These are phyloP conservation scores for Hymenopus coronatus DNA, from an alignment of 2,888 invertebrate species.

Conservation along the genomic window DNA sequence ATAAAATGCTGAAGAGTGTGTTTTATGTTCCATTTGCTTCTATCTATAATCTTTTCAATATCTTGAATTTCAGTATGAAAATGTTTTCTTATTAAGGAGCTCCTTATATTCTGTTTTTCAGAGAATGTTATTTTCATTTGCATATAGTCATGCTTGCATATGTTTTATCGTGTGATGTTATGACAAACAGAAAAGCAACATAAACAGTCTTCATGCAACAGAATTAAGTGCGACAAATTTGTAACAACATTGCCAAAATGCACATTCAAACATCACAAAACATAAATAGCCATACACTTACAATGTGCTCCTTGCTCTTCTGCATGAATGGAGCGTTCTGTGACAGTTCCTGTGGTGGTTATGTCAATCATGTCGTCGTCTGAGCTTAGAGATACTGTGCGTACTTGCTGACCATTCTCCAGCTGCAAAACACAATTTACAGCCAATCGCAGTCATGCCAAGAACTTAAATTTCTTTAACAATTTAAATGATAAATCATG, in stretches of 20 bases:
- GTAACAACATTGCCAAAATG: neutral
- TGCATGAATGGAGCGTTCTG: conserved; percentile 40
- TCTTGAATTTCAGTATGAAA: no score
- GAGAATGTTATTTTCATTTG: no score
- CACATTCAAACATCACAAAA: neutral
- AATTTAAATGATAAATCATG: no score
- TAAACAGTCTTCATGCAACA: neutral
- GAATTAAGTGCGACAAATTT: neutral
- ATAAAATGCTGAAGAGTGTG: no score
- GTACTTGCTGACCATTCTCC: conserved; percentile 34
- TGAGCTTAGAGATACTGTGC: conserved; percentile 46
- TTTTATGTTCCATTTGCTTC: no score
- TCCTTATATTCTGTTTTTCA: no score
- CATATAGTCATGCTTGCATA: neutral
- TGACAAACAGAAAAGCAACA: neutral
- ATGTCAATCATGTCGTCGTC: conserved; percentile 69
- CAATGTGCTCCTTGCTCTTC: conserved; percentile 35
- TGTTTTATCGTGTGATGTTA: neutral
- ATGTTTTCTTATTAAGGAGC: no score
- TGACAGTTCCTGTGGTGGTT: conserved; percentile 52
- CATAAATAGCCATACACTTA: conserved; percentile 21
- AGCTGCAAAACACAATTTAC: conserved; percentile 19
- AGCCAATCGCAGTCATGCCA: no score
- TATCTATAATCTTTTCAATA: no score
- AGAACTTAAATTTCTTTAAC: no score